Evolutionary conservation across 2,888 invertebrate species (phyloP), one percentile per base, ranked within the genome.

Genomic region (Horisme vitalbata): DNA sequence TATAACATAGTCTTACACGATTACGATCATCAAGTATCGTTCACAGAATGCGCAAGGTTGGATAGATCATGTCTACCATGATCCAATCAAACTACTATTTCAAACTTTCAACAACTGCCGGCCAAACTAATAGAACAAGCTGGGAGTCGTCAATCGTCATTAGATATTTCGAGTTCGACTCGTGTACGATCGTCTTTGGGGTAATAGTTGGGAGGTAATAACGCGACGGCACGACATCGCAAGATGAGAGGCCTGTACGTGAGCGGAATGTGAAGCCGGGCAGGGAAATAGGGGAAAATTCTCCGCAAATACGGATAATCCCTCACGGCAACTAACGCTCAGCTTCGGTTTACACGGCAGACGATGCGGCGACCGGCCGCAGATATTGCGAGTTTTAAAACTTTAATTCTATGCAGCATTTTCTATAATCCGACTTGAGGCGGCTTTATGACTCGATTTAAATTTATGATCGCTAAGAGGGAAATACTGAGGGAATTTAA

Each of bases 131-230:
- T 41, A 45, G 52, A 38, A 52, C 50, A 41, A 47, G 36, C 15
- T 12, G 18, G 30, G 41, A 50, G 34, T 55, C 52, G 45, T 56
- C 54, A 50, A 56, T 52, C 54, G 59, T 56, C 56, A 59, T 59
- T 59, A 59, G 54, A 61, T 66, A 67, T 71, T 72, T 68, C 59
- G 60, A 59, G 61, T 63, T 68, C 59, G 68, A 67, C 56, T 70
- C 64, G 59, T 63, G 65, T 63, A 64, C 63, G 63, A 55, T 52
- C 58, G 66, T 59, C 59, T 58, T 57, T 61, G 65, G 66, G 60
- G 77, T 73, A 79, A 80, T 79, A 77, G 82, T 80, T 74, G 78
- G 65, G 71, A 77, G 74, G 82, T 84, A 84, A 85, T 84, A 84
- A 81, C 77, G 71, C 70, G 78, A 68, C 73, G 78, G 70, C 70